Evolutionary conservation across 2,113 vertebrate species (phyloP).

Genomic region (Upupa epops): DNA sequence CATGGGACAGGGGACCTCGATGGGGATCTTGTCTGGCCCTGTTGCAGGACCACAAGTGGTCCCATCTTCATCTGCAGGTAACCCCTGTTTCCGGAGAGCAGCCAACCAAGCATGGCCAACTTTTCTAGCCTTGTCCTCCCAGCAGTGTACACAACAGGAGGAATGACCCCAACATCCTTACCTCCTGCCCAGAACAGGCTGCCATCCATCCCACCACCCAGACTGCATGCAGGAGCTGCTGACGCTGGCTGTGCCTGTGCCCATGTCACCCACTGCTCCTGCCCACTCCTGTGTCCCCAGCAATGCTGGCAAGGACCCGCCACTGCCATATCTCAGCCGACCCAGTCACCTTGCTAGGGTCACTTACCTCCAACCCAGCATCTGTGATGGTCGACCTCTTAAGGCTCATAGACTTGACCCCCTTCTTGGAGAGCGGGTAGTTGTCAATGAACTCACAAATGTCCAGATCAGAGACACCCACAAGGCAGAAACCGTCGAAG

Average conservation of each 20-base stretch:
- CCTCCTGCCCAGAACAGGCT: neutral
- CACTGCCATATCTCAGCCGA: neutral
- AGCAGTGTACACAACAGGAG: neutral
- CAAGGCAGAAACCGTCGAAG: constrained; percentile 95
- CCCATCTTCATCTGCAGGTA: neutral
- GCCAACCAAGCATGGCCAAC: neutral
- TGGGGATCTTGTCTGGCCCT: neutral
- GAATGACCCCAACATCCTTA: neutral
- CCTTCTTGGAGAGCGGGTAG: constrained; percentile 97
- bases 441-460: constrained; percentile 99
- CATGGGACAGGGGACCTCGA: accelerated
- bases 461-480: constrained; percentile 98
- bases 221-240: neutral
- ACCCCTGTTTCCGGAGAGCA: neutral
- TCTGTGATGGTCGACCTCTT: constrained; percentile 98
- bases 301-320: accelerated
- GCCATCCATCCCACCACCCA: neutral
- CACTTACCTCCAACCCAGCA: constrained; percentile 92
- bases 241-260: accelerated
- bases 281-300: accelerated
- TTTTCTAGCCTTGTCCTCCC: neutral
- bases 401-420: constrained; percentile 95
- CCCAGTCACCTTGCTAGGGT: accelerated
- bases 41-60: neutral
- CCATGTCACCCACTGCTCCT: neutral